phyloP scores from a whole-genome alignment of 2,113 vertebrate genomes.

The Callaeas wilsoni region DNA sequence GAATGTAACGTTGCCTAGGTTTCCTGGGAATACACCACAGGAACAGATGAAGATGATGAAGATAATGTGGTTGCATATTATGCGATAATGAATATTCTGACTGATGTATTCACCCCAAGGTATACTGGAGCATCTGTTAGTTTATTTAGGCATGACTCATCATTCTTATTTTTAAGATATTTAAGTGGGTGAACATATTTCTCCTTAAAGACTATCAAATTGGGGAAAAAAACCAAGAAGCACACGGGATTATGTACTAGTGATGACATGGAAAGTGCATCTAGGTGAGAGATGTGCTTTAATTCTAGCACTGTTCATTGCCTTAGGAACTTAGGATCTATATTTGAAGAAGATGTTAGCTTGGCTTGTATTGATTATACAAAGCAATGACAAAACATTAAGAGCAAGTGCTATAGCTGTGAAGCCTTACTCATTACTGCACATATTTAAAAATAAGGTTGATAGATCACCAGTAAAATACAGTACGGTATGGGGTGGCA shows the following conservation, averaged over 20 bases:
- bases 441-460: background rate
- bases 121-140: slow-evolving; percentile 46
- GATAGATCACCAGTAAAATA: background rate
- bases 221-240: background rate
- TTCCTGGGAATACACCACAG: background rate
- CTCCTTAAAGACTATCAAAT: background rate
- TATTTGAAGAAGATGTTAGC: background rate
- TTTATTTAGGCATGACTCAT: background rate
- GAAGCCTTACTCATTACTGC: background rate
- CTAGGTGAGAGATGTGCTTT: background rate
- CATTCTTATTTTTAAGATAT: slow-evolving; percentile 5
- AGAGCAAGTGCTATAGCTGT: background rate
- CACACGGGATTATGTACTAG: background rate
- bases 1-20: background rate
- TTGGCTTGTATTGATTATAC: background rate
- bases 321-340: background rate
- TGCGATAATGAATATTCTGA: slow-evolving; percentile 29
- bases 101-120: background rate
- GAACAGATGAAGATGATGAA: slow-evolving; percentile 11
- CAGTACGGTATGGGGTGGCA: background rate
- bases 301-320: background rate
- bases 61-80: background rate
- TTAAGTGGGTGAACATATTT: background rate
- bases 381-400: background rate
- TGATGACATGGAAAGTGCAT: background rate